Conservation (phyloP, 2,888 invertebrate species). For the Mythimna pallens region DNA sequence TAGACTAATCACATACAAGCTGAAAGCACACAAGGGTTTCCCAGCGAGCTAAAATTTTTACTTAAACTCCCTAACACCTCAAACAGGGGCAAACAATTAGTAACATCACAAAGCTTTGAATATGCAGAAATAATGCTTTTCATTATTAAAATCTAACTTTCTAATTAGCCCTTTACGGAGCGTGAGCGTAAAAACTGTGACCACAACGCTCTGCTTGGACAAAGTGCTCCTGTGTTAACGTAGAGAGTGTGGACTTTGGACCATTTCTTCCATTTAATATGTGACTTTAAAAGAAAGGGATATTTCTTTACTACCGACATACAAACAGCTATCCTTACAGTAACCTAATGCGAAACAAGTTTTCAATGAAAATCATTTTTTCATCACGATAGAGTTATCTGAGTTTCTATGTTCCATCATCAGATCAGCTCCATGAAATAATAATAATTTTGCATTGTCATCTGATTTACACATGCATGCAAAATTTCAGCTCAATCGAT, state of each 20-base stretch:
- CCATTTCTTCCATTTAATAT: not conserved
- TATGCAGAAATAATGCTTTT: slow-evolving; percentile 68
- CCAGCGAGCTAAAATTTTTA: slow-evolving; percentile 32
- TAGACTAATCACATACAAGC: slow-evolving; percentile 47
- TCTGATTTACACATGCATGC: too few relatives aligned
- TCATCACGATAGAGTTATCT: too few relatives aligned
- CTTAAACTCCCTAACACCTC: slow-evolving; percentile 61
- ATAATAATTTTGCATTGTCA: too few relatives aligned
- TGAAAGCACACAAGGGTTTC: slow-evolving; percentile 35
- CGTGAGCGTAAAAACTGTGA: slow-evolving; percentile 71
- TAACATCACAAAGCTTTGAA: slow-evolving; percentile 63
- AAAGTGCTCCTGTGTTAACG: slow-evolving; percentile 67
- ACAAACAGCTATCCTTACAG: too few relatives aligned
- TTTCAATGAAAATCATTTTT: too few relatives aligned
- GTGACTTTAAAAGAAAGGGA: too few relatives aligned
- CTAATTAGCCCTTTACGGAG: slow-evolving; percentile 80
- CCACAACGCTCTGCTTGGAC: slow-evolving; percentile 71
- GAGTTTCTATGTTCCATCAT: too few relatives aligned
- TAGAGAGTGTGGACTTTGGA: slow-evolving; percentile 57
- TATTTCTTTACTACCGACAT: too few relatives aligned
- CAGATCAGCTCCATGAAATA: too few relatives aligned
- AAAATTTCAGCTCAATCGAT: too few relatives aligned
- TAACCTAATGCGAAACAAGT: too few relatives aligned
- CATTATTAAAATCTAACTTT: slow-evolving; percentile 79
- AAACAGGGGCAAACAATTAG: slow-evolving; percentile 61